phyloP scores from a whole-genome alignment of 64 coral and sea anemone genomes.

The Montipora capricornis region DNA sequence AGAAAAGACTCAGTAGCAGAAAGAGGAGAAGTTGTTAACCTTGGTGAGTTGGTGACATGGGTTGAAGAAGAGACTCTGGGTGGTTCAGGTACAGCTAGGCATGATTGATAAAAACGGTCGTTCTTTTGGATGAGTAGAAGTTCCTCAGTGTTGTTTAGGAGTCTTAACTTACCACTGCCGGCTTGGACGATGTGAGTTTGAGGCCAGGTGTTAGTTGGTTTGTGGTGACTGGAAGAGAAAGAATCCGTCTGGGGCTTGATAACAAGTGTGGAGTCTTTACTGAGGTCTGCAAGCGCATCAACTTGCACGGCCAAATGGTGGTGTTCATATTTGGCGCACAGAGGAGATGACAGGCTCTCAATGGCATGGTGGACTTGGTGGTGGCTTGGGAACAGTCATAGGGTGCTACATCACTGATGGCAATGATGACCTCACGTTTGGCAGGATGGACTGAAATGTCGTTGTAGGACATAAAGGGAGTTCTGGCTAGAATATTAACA shows the following conservation, averaged over 20 bases:
- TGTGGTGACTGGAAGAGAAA: conserved; percentile 14
- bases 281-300: too few species aligned
- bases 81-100: neutral
- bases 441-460: too few species aligned
- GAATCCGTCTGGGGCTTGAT: conserved; percentile 6
- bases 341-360: neutral
- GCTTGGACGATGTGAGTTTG: conserved; percentile 42
- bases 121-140: conserved; percentile 12
- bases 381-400: too few species aligned
- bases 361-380: too few species aligned
- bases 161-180: conserved; percentile 46
- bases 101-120: conserved; percentile 56
- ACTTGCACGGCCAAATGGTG: too few species aligned
- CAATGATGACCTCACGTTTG: too few species aligned
- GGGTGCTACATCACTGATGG: too few species aligned
- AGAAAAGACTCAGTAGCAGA: too few species aligned
- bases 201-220: conserved; percentile 41
- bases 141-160: conserved; percentile 32
- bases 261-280: neutral
- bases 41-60: neutral
- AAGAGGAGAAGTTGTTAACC: too few species aligned
- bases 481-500: too few species aligned
- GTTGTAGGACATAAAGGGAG: too few species aligned
- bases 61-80: neutral
- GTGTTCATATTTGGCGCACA: neutral